These are phyloP conservation scores for Lagocephalus sceleratus DNA, from an alignment of 2,797 vertebrate species.

Conservation along the genomic window DNA sequence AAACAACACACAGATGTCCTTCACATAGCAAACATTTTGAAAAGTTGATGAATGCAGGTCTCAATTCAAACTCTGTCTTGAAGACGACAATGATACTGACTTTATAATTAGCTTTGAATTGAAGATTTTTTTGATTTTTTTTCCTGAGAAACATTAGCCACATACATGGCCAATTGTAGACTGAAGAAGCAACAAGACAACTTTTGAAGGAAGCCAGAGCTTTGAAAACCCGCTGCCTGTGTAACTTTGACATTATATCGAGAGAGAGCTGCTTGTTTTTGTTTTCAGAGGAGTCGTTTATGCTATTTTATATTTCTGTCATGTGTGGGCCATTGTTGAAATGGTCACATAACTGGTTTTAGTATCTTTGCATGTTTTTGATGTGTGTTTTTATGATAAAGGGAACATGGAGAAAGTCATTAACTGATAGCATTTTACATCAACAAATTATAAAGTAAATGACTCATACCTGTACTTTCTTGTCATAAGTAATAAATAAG, in stretches of 20 bases:
- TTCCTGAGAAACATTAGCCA: slow-evolving; percentile 3
- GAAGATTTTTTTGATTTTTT: slow-evolving; percentile 4
- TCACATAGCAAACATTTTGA: too few species aligned
- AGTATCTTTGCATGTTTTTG: slow-evolving; percentile 47
- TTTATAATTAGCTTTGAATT: slow-evolving; percentile 5
- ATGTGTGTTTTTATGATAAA: slow-evolving; percentile 55
- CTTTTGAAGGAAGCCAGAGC: neutral
- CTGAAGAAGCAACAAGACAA: slow-evolving; percentile 7
- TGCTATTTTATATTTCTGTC: slow-evolving; percentile 19
- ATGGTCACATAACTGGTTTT: slow-evolving; percentile 23
- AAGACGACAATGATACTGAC: too few species aligned
- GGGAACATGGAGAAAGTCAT: slow-evolving; percentile 59
- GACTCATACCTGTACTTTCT: neutral
- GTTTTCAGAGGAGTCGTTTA: slow-evolving; percentile 1
- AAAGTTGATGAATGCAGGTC: too few species aligned
- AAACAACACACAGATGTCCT: slow-evolving; percentile 23
- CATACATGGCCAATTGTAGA: neutral
- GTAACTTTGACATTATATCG: too few species aligned
- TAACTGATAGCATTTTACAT: too few species aligned
- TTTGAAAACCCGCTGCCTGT: too few species aligned
- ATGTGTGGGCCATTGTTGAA: slow-evolving; percentile 25
- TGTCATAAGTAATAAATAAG: too few species aligned
- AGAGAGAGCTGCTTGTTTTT: too few species aligned
- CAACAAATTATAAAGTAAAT: too few species aligned
- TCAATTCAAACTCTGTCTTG: too few species aligned